phyloP scores from a whole-genome alignment of 1,140 invertebrate species.

The Linepithema humile region DNA sequence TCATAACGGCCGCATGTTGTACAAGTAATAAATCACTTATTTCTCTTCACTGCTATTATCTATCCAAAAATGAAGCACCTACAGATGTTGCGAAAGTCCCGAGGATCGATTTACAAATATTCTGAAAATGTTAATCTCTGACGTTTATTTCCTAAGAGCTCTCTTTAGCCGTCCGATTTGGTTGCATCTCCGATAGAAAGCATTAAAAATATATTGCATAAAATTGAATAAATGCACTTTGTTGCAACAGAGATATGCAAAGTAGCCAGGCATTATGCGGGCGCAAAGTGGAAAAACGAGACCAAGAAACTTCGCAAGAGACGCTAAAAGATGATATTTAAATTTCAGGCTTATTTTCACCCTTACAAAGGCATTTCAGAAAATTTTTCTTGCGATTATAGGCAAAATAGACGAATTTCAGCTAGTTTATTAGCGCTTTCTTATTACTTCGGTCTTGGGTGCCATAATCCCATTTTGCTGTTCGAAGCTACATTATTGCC shows the following conservation, averaged over 20 bases:
- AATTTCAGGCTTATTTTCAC: background rate
- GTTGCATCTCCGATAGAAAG: background rate
- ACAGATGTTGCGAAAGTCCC: background rate
- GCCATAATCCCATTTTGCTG: background rate
- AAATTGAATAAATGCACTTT: constrained; percentile 9
- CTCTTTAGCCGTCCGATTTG: background rate
- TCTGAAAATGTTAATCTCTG: background rate
- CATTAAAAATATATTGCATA: background rate
- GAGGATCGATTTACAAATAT: background rate
- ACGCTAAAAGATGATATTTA: background rate
- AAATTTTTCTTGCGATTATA: background rate
- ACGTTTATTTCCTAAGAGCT: too few relatives aligned
- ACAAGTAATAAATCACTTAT: background rate
- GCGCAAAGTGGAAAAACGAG: background rate
- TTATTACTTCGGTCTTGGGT: background rate
- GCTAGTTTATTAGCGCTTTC: background rate
- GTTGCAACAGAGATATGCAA: constrained; percentile 32
- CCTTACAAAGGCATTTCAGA: background rate
- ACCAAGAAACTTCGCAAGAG: background rate
- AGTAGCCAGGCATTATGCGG: constrained; percentile 6
- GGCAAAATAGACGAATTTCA: background rate
- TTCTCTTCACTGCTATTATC: background rate
- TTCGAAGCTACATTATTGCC: background rate
- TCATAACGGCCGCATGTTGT: background rate
- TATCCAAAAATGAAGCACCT: background rate